These are phyloP conservation scores for Drosophila monieri DNA, from an alignment of 2,888 invertebrate species.

Conservation along the genomic window DNA sequence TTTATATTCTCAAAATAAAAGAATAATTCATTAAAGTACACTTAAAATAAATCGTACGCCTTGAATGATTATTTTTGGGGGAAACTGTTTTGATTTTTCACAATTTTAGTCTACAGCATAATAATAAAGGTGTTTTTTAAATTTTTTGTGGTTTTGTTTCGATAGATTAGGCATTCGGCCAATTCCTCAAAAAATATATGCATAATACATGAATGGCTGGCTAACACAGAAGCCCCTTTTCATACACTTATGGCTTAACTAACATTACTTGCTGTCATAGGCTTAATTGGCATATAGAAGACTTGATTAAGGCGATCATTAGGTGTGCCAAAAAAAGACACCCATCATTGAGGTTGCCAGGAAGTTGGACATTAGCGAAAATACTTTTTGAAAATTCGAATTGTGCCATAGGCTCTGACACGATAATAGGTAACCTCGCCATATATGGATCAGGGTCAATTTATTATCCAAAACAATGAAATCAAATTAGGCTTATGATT, in stretches of 20 bases:
- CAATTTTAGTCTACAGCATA: not conserved
- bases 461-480: conserved; percentile 52
- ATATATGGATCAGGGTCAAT: conserved; percentile 57
- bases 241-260: conserved; percentile 36
- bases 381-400: conserved; percentile 8
- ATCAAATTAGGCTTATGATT: conserved; percentile 58
- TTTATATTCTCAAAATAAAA: not conserved
- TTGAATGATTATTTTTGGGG: not conserved
- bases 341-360: conserved; percentile 12
- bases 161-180: conserved; percentile 18
- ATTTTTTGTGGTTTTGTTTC: conserved; percentile 3
- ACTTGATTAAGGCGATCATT: conserved; percentile 56
- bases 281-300: conserved; percentile 69
- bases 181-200: conserved; percentile 42
- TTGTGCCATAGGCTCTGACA: conserved; percentile 13
- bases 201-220: conserved; percentile 56
- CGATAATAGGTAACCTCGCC: conserved; percentile 43
- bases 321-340: conserved; percentile 20
- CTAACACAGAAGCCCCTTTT: conserved; percentile 21
- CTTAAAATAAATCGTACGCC: not conserved
- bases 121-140: not conserved
- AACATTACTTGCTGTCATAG: conserved; percentile 50
- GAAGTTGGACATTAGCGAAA: conserved; percentile 23
- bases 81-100: not conserved
- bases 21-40: not conserved